A percentile compares a stretch with the other conserved stretches of the same genome.
These are phyloP conservation scores for Rhinogobio ventralis DNA, from an alignment of 2,797 vertebrate species.

Conservation along the genomic window DNA sequence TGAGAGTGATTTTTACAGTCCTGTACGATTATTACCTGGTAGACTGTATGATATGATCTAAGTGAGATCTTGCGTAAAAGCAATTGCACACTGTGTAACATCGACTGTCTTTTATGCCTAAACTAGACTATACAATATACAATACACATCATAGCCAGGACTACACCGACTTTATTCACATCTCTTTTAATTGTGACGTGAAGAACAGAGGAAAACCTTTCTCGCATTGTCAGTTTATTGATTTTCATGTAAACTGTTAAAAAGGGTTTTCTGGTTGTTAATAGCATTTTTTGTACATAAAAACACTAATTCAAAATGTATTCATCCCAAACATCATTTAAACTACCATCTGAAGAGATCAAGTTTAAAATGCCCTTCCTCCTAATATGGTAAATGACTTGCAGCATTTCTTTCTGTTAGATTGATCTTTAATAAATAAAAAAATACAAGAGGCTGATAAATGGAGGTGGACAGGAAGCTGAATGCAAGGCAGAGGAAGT, in stretches of 20 bases:
- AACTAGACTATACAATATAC: neutral
- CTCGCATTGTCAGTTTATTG: neutral
- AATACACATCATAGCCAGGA: neutral
- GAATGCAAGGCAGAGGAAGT: slow-evolving; percentile 72
- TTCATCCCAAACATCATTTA: neutral
- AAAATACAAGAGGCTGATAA: slow-evolving; percentile 67
- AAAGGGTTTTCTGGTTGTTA: neutral
- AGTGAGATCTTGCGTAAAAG: neutral
- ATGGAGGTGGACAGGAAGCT: slow-evolving; percentile 74
- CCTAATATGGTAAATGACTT: neutral
- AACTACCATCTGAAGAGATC: neutral
- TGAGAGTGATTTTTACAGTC: too few relatives aligned
- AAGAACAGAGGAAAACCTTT: neutral
- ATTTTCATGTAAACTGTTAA: neutral
- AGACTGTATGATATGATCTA: neutral
- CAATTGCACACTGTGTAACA: neutral
- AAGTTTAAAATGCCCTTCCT: neutral
- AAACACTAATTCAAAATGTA: neutral
- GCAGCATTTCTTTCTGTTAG: neutral
- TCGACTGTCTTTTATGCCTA: neutral
- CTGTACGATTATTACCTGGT: too few relatives aligned
- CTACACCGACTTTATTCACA: neutral
- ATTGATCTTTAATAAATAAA: slow-evolving; percentile 68
- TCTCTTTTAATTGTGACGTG: neutral
- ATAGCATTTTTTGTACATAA: neutral